Conservation (phyloP, 2,888 invertebrate species). For the Caenorhabditis macrosperma region DNA sequence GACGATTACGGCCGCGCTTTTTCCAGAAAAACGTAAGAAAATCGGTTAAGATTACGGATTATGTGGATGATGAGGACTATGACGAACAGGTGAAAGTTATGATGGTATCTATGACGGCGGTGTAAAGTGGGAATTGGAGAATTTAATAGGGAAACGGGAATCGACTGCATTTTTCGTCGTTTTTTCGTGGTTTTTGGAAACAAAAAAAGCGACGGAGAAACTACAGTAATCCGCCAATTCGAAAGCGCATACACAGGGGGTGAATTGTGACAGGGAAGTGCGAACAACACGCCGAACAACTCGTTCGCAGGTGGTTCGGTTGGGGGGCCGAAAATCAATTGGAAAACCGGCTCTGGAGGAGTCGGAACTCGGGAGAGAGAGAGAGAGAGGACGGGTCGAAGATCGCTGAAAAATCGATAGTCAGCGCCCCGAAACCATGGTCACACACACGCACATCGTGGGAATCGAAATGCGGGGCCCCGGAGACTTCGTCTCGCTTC, state of each 20-base stretch:
- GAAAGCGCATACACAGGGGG: too few species aligned
- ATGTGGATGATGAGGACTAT: background rate
- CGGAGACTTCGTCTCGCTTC: conserved; percentile 18
- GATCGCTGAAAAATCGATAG: conserved; percentile 5
- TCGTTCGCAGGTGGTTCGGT: too few species aligned
- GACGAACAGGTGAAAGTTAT: background rate
- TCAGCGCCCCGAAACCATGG: background rate
- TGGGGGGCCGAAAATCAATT: background rate
- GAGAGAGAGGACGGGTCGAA: background rate
- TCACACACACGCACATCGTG: conserved; percentile 22
- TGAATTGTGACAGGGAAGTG: too few species aligned
- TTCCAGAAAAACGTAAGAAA: conserved; percentile 13
- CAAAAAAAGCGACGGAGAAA: too few species aligned
- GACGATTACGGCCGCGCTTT: background rate
- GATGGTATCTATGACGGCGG: background rate
- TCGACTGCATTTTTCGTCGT: too few species aligned
- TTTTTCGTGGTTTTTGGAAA: too few species aligned
- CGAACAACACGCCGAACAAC: too few species aligned
- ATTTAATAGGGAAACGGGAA: too few species aligned
- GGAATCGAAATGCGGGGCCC: conserved; percentile 38
- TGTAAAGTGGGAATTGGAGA: background rate
- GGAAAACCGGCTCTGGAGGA: background rate
- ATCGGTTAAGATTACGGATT: background rate
- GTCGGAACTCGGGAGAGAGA: background rate
- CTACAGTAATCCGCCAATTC: too few species aligned